Evolutionary conservation across 2,888 invertebrate species (phyloP).

Genomic region (Lagria hirta): DNA sequence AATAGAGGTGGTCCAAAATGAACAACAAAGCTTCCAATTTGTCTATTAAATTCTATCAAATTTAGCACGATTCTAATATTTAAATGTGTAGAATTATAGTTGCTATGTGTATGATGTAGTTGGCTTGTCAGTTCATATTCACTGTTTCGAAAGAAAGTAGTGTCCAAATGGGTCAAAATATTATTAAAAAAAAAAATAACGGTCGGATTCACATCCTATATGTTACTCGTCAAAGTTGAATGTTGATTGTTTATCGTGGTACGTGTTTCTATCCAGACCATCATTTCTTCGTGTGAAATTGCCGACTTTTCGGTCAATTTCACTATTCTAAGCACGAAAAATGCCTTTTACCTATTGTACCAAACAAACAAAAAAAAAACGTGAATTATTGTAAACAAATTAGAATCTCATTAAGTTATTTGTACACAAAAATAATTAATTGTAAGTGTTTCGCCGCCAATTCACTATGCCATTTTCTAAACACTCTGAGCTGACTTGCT

Average conservation of each 20-base stretch:
- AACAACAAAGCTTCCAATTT: constrained; percentile 5
- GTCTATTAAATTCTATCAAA: constrained; percentile 40
- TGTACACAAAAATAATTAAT: constrained; percentile 35
- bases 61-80: constrained; percentile 45
- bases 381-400: too few relatives aligned
- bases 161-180: constrained; percentile 18
- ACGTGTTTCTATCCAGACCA: constrained; percentile 42
- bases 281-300: constrained; percentile 23
- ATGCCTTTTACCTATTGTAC: constrained; percentile 34
- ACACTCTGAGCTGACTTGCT: constrained; percentile 38
- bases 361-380: constrained; percentile 25
- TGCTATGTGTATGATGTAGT: constrained; percentile 49
- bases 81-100: constrained; percentile 50
- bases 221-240: constrained; percentile 49
- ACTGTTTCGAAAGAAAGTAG: constrained; percentile 34
- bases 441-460: constrained; percentile 46
- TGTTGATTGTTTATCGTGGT: constrained; percentile 49
- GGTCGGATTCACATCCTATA: constrained; percentile 41
- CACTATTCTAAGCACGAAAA: constrained; percentile 28
- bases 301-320: constrained; percentile 7
- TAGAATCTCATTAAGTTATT: constrained; percentile 35
- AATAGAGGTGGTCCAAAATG: constrained; percentile 11
- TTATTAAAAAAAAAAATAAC: constrained; percentile 24
- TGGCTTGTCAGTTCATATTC: constrained; percentile 44
- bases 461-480: constrained; percentile 49